phyloP scores from a whole-genome alignment of 2,888 invertebrate genomes.

The Drosophila ezoana region DNA sequence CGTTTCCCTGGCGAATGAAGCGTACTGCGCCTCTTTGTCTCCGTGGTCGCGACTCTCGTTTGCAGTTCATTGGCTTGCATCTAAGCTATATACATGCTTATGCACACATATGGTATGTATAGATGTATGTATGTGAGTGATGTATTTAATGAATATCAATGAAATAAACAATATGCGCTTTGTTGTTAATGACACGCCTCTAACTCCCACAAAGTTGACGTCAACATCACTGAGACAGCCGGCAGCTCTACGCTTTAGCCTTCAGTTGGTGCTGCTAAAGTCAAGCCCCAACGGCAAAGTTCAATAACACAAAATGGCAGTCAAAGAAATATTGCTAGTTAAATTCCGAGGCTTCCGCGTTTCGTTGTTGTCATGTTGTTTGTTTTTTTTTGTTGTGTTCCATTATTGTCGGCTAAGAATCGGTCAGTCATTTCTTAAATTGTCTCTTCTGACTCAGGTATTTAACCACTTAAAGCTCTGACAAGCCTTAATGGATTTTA shows the following conservation, averaged over 20 bases:
- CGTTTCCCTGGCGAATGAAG: constrained; percentile 6
- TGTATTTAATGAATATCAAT: constrained; percentile 29
- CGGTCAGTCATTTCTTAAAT: constrained; percentile 17
- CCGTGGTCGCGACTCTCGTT: constrained; percentile 20
- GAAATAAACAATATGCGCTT: constrained; percentile 17
- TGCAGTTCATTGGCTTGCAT: constrained; percentile 43
- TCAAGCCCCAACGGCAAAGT: constrained; percentile 61
- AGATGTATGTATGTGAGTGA: constrained; percentile 5
- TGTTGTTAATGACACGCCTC: constrained; percentile 24
- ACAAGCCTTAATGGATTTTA: constrained; percentile 5
- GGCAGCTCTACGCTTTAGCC: constrained; percentile 30
- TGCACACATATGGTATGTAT: neutral
- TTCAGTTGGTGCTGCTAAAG: constrained; percentile 48
- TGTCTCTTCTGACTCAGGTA: neutral
- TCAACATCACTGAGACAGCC: constrained; percentile 42
- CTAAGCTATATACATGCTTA: constrained; percentile 6
- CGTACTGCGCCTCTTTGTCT: constrained; percentile 39
- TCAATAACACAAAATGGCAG: constrained; percentile 64
- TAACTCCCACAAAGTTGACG: constrained; percentile 43
- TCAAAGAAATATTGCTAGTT: constrained; percentile 35
- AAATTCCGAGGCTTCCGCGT: constrained; percentile 50
- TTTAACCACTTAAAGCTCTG: constrained; percentile 10
- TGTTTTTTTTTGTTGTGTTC: constrained; percentile 12
- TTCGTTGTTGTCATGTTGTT: constrained; percentile 19
- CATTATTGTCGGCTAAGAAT: constrained; percentile 18